A percentile compares a stretch with the other conserved stretches of the same genome.
These are phyloP conservation scores for Papilio polytes DNA, from an alignment of 1,140 invertebrate genomes.

Conservation along the genomic window DNA sequence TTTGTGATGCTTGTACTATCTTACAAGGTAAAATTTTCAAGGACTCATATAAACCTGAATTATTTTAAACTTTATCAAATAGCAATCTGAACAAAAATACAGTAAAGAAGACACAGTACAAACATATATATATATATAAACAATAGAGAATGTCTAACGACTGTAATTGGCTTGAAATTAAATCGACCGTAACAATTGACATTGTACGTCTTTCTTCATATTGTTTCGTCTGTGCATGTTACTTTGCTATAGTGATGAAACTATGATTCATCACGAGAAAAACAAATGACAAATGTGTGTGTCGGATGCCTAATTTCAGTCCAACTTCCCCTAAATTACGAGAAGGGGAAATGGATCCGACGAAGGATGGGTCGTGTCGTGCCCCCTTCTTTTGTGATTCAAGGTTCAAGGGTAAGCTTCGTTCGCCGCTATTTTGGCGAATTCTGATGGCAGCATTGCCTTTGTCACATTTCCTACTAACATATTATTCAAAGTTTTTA, in stretches of 20 bases:
- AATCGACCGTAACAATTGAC: neutral
- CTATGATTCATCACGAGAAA: neutral
- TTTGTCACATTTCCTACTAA: no score
- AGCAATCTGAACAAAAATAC: neutral
- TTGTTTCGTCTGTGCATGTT: neutral
- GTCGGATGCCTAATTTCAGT: no score
- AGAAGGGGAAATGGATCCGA: no score
- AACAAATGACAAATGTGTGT: no score
- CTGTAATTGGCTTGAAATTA: neutral
- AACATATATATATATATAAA: no score
- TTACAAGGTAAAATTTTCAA: neutral
- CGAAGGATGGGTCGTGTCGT: no score
- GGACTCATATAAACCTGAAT: neutral
- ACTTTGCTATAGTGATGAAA: neutral
- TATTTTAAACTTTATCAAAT: neutral
- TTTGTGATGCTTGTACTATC: neutral
- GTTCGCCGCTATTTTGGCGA: no score
- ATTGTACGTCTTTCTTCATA: neutral
- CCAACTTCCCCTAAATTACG: no score
- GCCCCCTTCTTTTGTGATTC: no score
- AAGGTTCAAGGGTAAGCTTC: no score
- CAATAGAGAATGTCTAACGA: neutral
- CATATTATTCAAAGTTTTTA: no score
- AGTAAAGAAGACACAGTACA: neutral
- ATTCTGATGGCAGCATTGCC: no score